phyloP scores from a whole-genome alignment of 2,113 vertebrate genomes.

The Heterotilapia buettikoferi region DNA sequence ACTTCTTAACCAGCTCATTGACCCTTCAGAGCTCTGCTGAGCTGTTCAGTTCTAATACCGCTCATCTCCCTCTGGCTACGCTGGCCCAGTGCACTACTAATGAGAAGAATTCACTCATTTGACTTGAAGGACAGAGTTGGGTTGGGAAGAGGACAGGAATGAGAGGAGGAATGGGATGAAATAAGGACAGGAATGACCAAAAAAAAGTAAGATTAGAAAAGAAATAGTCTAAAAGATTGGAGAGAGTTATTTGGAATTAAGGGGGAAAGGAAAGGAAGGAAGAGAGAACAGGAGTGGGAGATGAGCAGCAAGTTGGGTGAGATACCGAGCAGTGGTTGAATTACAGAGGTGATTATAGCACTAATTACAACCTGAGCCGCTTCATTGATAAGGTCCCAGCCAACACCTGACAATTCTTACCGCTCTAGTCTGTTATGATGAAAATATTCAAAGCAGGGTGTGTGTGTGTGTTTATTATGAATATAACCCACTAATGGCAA shows the following conservation, averaged over 20 bases:
- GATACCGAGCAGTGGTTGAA: slow-evolving; percentile 71
- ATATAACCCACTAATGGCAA: not conserved
- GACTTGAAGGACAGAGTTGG: not conserved
- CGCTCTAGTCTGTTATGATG: slow-evolving; percentile 24
- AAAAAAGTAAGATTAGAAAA: not conserved
- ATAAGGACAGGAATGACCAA: not conserved
- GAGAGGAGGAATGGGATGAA: not conserved
- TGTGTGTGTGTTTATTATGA: not conserved
- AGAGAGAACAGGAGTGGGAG: not conserved
- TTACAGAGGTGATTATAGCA: slow-evolving; percentile 78
- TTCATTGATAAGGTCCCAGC: slow-evolving; percentile 78
- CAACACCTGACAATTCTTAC: slow-evolving; percentile 70
- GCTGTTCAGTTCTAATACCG: slow-evolving; percentile 29
- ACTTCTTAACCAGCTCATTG: slow-evolving; percentile 66
- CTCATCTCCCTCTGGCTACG: slow-evolving; percentile 29
- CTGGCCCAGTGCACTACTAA: slow-evolving; percentile 46
- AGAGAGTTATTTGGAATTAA: not conserved
- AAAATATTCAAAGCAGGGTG: not conserved
- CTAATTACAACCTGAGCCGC: slow-evolving; percentile 76
- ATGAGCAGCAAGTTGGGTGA: slow-evolving; percentile 40
- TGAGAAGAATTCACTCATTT: slow-evolving; percentile 59
- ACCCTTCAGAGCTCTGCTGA: slow-evolving; percentile 50
- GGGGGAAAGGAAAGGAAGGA: not conserved
- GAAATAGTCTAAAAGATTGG: not conserved
- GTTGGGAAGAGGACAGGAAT: not conserved